Percentiles rank a stretch among this genome's conserved stretches.
phyloP scores from a whole-genome alignment of 2,888 invertebrate species.

The Muscina levida region DNA sequence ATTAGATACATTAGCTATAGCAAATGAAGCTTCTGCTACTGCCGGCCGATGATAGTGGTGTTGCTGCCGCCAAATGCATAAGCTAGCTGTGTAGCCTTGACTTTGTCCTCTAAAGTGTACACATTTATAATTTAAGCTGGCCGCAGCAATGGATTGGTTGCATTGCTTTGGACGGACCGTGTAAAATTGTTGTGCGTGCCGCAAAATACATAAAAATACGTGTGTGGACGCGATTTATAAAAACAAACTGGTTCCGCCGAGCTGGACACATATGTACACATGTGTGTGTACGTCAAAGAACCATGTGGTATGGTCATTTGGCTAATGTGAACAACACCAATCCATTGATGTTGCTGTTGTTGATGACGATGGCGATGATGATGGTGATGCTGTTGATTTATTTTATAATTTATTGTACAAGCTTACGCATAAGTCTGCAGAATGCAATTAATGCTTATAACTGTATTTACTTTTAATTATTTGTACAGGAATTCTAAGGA shows the following conservation, averaged over 20 bases:
- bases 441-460: slow-evolving; percentile 13
- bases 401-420: slow-evolving; percentile 24
- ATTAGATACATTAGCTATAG: slow-evolving; percentile 33
- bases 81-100: slow-evolving; percentile 28
- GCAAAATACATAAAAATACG: slow-evolving; percentile 17
- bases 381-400: slow-evolving; percentile 37
- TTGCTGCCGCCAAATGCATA: not conserved
- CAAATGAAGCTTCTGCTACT: not conserved
- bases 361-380: not conserved
- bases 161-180: slow-evolving; percentile 12
- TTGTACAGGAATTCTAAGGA: slow-evolving; percentile 37
- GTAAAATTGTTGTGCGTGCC: slow-evolving; percentile 29
- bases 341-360: not conserved
- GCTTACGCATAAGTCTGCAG: not conserved
- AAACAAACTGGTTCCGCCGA: slow-evolving; percentile 24
- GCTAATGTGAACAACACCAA: not conserved
- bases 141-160: not conserved
- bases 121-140: slow-evolving; percentile 26
- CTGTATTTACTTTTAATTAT: slow-evolving; percentile 8
- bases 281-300: not conserved
- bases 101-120: slow-evolving; percentile 40
- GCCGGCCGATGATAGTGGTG: too few species aligned
- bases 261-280: not conserved
- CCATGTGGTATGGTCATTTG: slow-evolving; percentile 29
- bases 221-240: slow-evolving; percentile 29